Evolutionary conservation across 2,113 vertebrate species (phyloP).

Genomic region (Mormyrus iriodes): DNA sequence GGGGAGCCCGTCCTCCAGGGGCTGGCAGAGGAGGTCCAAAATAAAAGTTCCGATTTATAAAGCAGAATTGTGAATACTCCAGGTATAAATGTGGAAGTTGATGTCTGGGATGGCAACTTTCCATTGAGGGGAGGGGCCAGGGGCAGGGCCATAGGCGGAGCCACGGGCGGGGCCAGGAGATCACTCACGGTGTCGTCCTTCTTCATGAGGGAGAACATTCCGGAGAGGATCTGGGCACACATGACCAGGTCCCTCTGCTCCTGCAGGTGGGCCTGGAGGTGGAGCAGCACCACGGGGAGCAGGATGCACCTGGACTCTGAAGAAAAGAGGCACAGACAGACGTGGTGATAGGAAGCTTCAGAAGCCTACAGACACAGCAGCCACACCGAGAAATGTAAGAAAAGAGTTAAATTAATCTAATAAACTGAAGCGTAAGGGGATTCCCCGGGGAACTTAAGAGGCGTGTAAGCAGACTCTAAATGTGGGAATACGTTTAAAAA

Average conservation of each 20-base stretch:
- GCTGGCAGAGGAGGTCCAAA: background rate
- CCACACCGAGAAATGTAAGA: background rate
- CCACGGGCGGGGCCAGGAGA: background rate
- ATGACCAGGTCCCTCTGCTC: conserved; percentile 92
- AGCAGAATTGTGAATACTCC: background rate
- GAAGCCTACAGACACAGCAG: background rate
- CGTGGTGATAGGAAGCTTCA: background rate
- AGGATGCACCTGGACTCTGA: conserved; percentile 89
- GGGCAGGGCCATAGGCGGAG: background rate
- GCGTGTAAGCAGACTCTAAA: background rate
- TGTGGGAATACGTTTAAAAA: background rate
- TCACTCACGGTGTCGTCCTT: conserved; percentile 84
- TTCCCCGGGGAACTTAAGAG: background rate
- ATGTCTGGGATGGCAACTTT: background rate
- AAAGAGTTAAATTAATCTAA: background rate
- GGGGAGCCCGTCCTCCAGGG: background rate
- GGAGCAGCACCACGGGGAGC: conserved; percentile 84
- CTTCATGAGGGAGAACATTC: conserved; percentile 89
- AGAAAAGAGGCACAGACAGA: conserved; percentile 7
- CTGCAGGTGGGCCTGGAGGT: conserved; percentile 88
- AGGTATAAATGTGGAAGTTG: background rate
- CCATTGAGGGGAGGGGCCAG: background rate
- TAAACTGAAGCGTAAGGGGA: background rate
- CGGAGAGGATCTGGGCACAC: conserved; percentile 93
- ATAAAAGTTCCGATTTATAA: background rate